phyloP scores from a whole-genome alignment of 2,113 vertebrate species.

The Thamnaconus septentrionalis region DNA sequence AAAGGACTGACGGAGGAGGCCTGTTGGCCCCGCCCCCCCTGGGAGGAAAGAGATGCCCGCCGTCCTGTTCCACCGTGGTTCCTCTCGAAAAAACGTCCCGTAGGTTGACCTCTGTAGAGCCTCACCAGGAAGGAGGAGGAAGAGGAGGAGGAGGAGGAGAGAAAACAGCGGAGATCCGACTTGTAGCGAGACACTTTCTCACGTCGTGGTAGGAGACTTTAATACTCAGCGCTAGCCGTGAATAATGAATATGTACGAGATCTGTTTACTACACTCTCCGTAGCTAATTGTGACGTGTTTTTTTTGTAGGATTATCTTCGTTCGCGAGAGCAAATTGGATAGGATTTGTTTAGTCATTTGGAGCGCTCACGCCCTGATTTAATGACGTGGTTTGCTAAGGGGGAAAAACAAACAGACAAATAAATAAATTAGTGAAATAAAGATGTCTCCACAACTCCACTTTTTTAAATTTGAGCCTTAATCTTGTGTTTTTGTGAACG shows the following conservation, averaged over 20 bases:
- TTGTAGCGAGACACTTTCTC: slow-evolving; percentile 49
- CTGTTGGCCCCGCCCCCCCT: background rate
- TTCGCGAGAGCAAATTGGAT: too few species aligned
- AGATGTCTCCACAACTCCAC: slow-evolving; percentile 25
- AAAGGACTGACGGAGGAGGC: slow-evolving; percentile 60
- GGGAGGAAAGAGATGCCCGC: slow-evolving; percentile 2
- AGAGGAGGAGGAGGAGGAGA: too few species aligned
- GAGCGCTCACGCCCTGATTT: slow-evolving; percentile 21
- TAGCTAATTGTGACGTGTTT: slow-evolving; percentile 52
- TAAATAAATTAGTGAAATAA: too few species aligned
- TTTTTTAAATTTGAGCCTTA: slow-evolving; percentile 35
- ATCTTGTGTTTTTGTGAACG: slow-evolving; percentile 7
- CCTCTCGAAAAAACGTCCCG: slow-evolving; percentile 52
- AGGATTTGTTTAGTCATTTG: too few species aligned
- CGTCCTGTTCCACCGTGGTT: slow-evolving; percentile 35
- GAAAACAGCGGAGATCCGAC: slow-evolving; percentile 44
- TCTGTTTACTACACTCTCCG: slow-evolving; percentile 46
- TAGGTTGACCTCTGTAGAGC: slow-evolving; percentile 52
- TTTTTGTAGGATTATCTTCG: slow-evolving; percentile 39
- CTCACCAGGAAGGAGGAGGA: slow-evolving; percentile 16
- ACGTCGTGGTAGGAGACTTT: slow-evolving; percentile 45
- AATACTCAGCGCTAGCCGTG: slow-evolving; percentile 47
- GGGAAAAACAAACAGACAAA: too few species aligned
- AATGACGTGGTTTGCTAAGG: slow-evolving; percentile 49
- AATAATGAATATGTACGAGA: slow-evolving; percentile 40